Base-by-base conservation (phyloP, 1,140 invertebrate genomes). In the Eupeodes corollae region DNA sequence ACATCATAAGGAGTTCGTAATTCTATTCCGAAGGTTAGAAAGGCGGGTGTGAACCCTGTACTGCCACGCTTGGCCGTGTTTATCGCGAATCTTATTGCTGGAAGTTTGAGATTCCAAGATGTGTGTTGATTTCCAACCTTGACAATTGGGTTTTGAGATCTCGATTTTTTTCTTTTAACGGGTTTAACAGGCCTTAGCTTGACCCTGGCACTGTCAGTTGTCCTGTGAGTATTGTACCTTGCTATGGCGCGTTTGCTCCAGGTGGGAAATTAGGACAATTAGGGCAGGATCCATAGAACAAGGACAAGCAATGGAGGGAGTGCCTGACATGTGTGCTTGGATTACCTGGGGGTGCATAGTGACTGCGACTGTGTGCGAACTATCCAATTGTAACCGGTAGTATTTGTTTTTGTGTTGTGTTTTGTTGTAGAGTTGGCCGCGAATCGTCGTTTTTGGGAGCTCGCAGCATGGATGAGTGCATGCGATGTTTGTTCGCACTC, bases 31-130 rank as follows among this genome's bases (percentile, higher is more conserved):
- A 63, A 65, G 6, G 52, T 70, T 6, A 72, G 46, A 40, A 65
- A 64, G 11, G 70, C 66, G 0, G 72, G 69, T 1, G 66, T 66
- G 38, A 55, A 67, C 8, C 61, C 63, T 0, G 71, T 73, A 1
- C 59, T 52, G 12, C 56, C 48, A 49, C 67, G 47, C 3, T 55
- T 50, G 0, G 62, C 67, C 1, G 69, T 68, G 42, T 73, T 72
- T 47, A 69, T 61, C 0, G 70, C 69, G 43, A 70, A 73, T 0
- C 59, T 51, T 5, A 72, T 55, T 15, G 61, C 57, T 1, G 58
- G 51, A 2, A 73, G 49, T 26, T 61, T 47, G 1, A 54, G 43
- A 35, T 65, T 56, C 68, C 62, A 74, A 0, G 48, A 47, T 2
- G 34, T 46, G 33, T 73, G 70, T 16, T 69, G 53, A 11, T 59